These are phyloP conservation scores for Polyommatus iphigenia DNA, from an alignment of 2,888 invertebrate species.

Conservation along the genomic window DNA sequence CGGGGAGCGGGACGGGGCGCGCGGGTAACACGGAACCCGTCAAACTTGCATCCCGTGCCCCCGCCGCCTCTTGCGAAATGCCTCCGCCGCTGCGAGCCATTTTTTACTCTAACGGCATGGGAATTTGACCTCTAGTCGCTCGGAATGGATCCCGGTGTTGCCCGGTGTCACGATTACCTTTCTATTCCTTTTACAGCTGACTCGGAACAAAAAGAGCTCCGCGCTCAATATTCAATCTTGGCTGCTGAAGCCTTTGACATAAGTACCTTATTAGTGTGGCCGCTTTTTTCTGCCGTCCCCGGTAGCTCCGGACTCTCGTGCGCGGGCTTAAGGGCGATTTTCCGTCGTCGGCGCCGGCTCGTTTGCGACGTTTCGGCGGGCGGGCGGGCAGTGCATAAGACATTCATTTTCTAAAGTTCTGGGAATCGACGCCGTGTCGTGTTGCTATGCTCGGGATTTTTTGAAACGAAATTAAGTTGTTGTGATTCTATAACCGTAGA, in stretches of 20 bases:
- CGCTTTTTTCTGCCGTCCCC: not conserved
- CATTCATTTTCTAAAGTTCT: conserved; percentile 62
- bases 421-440: conserved; percentile 60
- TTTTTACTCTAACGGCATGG: conserved; percentile 42
- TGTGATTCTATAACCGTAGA: conserved; percentile 52
- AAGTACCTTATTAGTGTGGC: conserved; percentile 60
- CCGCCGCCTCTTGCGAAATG: conserved; percentile 67
- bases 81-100: conserved; percentile 45
- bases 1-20: conserved; percentile 46
- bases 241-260: conserved; percentile 58
- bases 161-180: conserved; percentile 47
- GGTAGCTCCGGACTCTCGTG: not conserved
- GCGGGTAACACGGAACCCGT: conserved; percentile 77
- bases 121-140: conserved; percentile 40
- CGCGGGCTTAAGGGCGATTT: conserved; percentile 33
- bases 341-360: conserved; percentile 32
- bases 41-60: conserved; percentile 67
- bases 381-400: conserved; percentile 60
- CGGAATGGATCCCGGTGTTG: conserved; percentile 30
- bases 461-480: conserved; percentile 64
- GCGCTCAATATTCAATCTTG: conserved; percentile 63
- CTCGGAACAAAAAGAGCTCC: conserved; percentile 50
- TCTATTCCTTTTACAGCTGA: conserved; percentile 61
- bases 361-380: conserved; percentile 47
- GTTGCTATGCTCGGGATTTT: conserved; percentile 50